Conservation (phyloP, 1,140 invertebrate species). For the Drosophila eugracilis region DNA sequence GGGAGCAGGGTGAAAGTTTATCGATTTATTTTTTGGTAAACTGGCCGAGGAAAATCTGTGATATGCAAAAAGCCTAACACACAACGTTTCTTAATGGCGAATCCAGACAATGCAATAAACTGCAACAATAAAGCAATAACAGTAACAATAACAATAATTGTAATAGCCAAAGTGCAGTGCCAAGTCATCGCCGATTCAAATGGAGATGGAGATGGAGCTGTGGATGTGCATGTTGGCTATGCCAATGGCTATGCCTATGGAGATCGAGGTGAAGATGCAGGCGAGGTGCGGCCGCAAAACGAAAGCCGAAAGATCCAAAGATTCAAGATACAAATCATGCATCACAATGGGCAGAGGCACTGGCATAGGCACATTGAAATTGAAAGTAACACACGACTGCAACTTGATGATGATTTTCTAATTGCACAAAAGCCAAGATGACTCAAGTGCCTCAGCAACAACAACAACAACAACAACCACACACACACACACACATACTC, state of each 20-base stretch:
- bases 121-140: constrained; percentile 55
- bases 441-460: constrained; percentile 46
- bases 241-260: background rate
- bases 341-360: constrained; percentile 24
- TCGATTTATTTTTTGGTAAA: constrained; percentile 53
- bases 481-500: too few relatives aligned
- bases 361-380: constrained; percentile 32
- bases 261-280: background rate
- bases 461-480: too few relatives aligned
- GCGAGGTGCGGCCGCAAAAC: constrained; percentile 31
- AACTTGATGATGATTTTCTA: constrained; percentile 56
- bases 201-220: background rate
- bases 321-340: constrained; percentile 50
- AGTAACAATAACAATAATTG: constrained; percentile 55
- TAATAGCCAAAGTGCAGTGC: constrained; percentile 51
- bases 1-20: constrained; percentile 51
- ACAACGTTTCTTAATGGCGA: constrained; percentile 30
- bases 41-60: constrained; percentile 31
- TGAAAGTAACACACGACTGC: constrained; percentile 54
- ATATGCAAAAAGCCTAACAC: constrained; percentile 31
- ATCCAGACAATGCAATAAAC: constrained; percentile 53
- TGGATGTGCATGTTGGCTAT: background rate
- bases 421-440: constrained; percentile 49
- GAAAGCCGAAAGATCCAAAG: constrained; percentile 39
- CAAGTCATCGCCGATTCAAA: constrained; percentile 34